Evolutionary conservation across 2,888 invertebrate genomes (phyloP), one percentile per base, ranked within the genome.

Genomic region (Oeneis ivallda): DNA sequence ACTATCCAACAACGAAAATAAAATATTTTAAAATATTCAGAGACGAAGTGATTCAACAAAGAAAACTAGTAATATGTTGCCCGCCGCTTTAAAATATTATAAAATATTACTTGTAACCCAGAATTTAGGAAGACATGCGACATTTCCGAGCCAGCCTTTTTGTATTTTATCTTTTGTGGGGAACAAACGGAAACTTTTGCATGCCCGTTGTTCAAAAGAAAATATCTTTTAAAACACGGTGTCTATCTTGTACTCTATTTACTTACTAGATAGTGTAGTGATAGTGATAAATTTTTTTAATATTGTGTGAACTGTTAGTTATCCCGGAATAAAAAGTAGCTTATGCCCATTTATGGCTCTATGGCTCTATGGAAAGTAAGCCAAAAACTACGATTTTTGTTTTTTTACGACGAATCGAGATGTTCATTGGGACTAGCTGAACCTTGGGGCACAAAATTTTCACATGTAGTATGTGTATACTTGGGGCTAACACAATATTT

Each of bases 101-200:
- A 54, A 62, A 62, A 62, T 62, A 62, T 62, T 62, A 62, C 62
- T 19, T 45, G 53, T 54, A 62, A 62, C 45, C 54, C 62, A 53
- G 62, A 62, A 62, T 62, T 62, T 54, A 62, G 61, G 52, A 52
- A 62, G 45, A 62, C 54, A 62, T 54, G 62, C 62, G 62, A 62
- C 62, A 54, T 54, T 50, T 26, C 34, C 52, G 10, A 61, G 32
- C 41, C 15, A 17, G 52, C 26, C 39, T 32, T 61, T 61, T 62
- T 54, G 53, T 45, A 17, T 53, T 53, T 45, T 54, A 54, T 54
- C 62, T 62, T 62, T 62, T 54, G 53, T 62, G 26, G 62, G 5
- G 54, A 52, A 61, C 52, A 52, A 53, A 56, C 39, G 41, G 19
- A 56, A 62, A 61, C 52, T 53, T 60, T 53, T 61, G 61, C 61